Base-by-base conservation (phyloP, 2,888 invertebrate species). In the Blastobasis adustella region DNA sequence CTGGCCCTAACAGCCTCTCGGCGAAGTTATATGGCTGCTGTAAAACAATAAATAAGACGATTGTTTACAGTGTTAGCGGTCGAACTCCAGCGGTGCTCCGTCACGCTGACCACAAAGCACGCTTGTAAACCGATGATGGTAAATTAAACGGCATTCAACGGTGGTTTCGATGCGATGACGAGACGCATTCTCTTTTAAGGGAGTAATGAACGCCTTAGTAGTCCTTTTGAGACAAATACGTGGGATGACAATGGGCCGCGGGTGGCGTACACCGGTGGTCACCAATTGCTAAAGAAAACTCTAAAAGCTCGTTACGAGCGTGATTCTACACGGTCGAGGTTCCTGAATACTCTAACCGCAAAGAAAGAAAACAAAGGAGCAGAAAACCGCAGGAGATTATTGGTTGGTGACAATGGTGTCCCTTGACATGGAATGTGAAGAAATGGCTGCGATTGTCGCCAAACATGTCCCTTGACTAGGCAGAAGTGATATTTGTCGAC, bases 21-120 rank as follows among this genome's bases (percentile, higher is more conserved):
- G 73, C 76, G 62, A 74, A 72, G 81, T 79, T 85, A 79, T 85
- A 86, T 80, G 71, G 74, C 69, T 68, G 80, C 75, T 73, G 81
- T 87, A 84, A 87, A 87, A 87, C 81, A 84, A 86, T 87, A 84
- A 86, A 86, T 82, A 77, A 76, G 67, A 56, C 61, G 67, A 81
- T 84, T 83, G 84, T 85, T 83, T 82, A 80, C 76, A 70, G 68
- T 76, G 71, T 73, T 78, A 60, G 80, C 77, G 74, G 75, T 73
- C 69, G 69, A 82, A 76, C 82, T 82, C 82, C 83, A 79, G 76
- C 76, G 64, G 71, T 54, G 62, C 54, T 78, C 77, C 54, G 82
- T 69, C 73, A 74, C 68, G 78, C 37, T 41, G 37, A 42, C 67
- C 58, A 67, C 68, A 67, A 71, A 65, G 56, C 54, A 47, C 46